Evolutionary conservation across 2,113 vertebrate genomes (phyloP).

Genomic region (Poicephalus gulielmi): DNA sequence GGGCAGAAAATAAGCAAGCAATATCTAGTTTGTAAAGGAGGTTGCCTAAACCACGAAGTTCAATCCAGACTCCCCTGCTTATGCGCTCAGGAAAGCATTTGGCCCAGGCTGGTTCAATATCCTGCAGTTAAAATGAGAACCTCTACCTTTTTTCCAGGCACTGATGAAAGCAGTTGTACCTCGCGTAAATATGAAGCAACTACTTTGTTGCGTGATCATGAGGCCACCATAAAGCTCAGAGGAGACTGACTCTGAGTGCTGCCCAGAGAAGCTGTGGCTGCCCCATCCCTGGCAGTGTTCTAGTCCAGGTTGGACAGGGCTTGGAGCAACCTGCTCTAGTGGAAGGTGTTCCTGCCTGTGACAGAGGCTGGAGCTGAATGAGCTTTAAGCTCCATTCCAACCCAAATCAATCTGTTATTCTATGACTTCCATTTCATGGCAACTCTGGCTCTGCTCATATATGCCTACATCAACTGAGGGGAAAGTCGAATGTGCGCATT

Average conservation of each 20-base stretch:
- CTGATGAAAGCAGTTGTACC: neutral
- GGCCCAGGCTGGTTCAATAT: neutral
- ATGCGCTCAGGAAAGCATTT: fast-evolving
- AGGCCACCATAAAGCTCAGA: neutral
- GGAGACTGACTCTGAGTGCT: neutral
- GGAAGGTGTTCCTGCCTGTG: neutral
- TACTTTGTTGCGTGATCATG: neutral
- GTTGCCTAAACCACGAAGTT: neutral
- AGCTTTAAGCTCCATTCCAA: neutral
- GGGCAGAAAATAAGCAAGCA: neutral
- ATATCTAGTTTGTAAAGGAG: neutral
- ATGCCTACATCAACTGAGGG: neutral
- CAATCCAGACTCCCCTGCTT: neutral
- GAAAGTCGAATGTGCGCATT: neutral
- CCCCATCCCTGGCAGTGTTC: neutral
- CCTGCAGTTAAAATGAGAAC: neutral
- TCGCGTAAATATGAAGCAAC: neutral
- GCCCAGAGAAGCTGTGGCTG: neutral
- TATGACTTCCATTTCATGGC: neutral
- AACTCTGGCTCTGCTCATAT: neutral
- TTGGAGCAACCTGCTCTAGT: neutral
- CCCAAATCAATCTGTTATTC: neutral
- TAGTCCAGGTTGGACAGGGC: neutral
- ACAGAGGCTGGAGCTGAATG: neutral
- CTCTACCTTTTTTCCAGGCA: neutral